Evolutionary conservation across 2,797 vertebrate species (phyloP).

Genomic region (Cossypha niveicapilla): DNA sequence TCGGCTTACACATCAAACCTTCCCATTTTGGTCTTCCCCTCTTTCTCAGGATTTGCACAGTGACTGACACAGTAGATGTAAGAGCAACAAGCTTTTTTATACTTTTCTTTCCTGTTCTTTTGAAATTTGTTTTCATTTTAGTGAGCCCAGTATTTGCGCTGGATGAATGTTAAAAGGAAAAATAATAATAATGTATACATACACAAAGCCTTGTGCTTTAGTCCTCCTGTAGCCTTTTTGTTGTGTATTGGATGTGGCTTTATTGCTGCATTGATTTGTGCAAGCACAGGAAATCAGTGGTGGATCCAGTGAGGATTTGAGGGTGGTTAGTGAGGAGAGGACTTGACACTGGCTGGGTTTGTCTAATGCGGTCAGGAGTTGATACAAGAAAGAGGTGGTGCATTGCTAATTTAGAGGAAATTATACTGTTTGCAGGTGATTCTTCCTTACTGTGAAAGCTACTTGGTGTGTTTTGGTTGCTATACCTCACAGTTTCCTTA

Average conservation of each 20-base stretch:
- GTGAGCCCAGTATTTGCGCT: constrained; percentile 59
- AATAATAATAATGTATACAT: neutral
- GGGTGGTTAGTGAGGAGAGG: neutral
- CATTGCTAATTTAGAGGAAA: neutral
- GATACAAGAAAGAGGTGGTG: neutral
- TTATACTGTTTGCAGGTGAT: neutral
- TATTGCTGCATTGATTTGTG: constrained; percentile 76
- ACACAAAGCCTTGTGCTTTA: constrained; percentile 33
- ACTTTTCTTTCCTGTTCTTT: constrained; percentile 17
- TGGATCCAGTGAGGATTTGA: constrained; percentile 24
- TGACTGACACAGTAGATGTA: constrained; percentile 78
- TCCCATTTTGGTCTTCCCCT: constrained; percentile 57
- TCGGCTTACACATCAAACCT: constrained; percentile 45
- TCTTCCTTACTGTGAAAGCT: neutral
- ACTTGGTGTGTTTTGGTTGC: neutral
- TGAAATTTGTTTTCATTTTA: constrained; percentile 34
- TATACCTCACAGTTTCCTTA: neutral
- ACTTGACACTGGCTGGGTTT: constrained; percentile 31
- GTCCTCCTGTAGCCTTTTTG: constrained; percentile 62
- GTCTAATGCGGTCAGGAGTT: neutral
- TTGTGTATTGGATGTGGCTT: constrained; percentile 74
- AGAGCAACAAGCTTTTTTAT: constrained; percentile 75
- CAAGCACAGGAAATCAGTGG: constrained; percentile 65
- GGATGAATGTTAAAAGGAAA: constrained; percentile 63
- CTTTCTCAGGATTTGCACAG: constrained; percentile 81